Evolutionary conservation across 2,888 invertebrate genomes (phyloP), one percentile per base, ranked within the genome.

Genomic region (Tipula helvola): DNA sequence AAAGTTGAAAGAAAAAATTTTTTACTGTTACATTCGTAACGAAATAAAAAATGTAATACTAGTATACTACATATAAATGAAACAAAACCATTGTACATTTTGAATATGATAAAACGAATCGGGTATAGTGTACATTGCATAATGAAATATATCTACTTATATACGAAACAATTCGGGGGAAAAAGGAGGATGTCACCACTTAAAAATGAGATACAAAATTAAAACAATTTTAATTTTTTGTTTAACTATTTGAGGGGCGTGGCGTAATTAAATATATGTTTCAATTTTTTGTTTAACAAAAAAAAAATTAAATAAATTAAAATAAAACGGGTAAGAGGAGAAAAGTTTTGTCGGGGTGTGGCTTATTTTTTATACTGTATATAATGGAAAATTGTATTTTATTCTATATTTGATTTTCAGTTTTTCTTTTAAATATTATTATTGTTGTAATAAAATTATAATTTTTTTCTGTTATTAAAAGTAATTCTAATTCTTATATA

Each of bases 121-220:
- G 41, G n/a, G 41, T 84, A 39, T 36, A 28, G 28, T 28, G 28
- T 28, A 84, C 39, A 84, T 84, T 84, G 84, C 41, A 39, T 39
- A 41, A 39, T 84, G 84, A 39, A 39, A 84, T 39, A 84, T 16
- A 28, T 28, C 28, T 28, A 28, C 28, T 28, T 28, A 28, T 28
- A 28, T 28, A 84, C 39, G 16, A 84, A 84, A 84, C 41, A 84
- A 36, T 84, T 7, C 28, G 28, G 28, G 36, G 84, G 41, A 84
- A 84, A 84, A 84, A 84, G 41, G 41, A 41, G 84, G 84, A 84
- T 84, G 84, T 84, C 41, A 84, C 84, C 84, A 84, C 84, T 84
- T 84, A 39, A 39, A 83, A 84, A 39, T 39, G 41, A 41, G 84
- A 84, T 84, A 84, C 84, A 84, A 84, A 84, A 84, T 84, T 84